Conservation (phyloP, 2,113 vertebrate genomes). For the Mesocricetus auratus region DNA sequence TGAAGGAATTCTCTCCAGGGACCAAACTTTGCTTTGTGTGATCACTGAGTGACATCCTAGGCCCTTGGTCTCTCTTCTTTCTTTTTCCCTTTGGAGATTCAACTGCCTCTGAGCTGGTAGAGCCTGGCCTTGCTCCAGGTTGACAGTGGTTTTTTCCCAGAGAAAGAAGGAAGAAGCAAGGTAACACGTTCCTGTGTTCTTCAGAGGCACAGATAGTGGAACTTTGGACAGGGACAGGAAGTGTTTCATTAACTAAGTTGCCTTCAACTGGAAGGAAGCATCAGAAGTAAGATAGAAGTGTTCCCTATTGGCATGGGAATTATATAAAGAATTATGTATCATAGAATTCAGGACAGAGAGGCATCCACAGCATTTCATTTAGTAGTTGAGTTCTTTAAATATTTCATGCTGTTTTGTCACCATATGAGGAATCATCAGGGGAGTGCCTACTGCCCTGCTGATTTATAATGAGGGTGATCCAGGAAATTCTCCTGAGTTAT, state of each 20-base stretch:
- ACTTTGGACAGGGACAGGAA: conserved; percentile 4
- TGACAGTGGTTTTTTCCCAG: neutral
- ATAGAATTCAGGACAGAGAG: conserved; percentile 25
- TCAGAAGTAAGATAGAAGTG: neutral
- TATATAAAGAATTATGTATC: conserved; percentile 45
- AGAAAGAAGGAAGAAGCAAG: neutral
- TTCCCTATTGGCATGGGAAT: conserved; percentile 31
- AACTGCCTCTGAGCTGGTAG: neutral
- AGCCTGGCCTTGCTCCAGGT: neutral
- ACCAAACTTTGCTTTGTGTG: neutral
- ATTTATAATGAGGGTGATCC: conserved; percentile 46
- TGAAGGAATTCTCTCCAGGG: neutral
- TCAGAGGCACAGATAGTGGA: conserved; percentile 37
- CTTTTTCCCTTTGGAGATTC: neutral
- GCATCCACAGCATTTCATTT: conserved; percentile 16
- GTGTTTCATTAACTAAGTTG: conserved; percentile 47
- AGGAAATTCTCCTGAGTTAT: conserved; percentile 63
- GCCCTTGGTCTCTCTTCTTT: neutral
- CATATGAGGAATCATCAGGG: neutral
- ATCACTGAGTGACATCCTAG: neutral
- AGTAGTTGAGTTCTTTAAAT: conserved; percentile 61
- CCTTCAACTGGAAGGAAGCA: conserved; percentile 56
- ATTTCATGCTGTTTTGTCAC: conserved; percentile 73
- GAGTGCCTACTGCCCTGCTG: conserved; percentile 31
- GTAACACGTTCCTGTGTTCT: neutral